Evolutionary conservation across 2,797 vertebrate species (phyloP).

Genomic region (Eulemur rubriventer): DNA sequence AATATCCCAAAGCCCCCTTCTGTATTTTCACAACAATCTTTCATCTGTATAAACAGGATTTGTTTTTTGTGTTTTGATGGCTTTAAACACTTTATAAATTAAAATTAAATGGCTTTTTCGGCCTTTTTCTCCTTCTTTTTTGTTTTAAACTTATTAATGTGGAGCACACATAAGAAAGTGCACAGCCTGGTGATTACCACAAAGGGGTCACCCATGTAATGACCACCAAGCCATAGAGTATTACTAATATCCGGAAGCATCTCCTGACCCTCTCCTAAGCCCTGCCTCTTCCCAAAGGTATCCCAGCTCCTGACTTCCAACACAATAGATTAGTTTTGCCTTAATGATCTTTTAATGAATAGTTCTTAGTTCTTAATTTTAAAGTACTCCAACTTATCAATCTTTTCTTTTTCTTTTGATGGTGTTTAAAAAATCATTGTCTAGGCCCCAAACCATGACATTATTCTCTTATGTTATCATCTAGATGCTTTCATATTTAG

Average conservation of each 20-base stretch:
- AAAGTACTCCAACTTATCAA: background rate
- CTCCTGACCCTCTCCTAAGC: background rate
- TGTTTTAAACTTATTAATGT: background rate
- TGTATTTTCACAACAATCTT: background rate
- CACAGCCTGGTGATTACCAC: background rate
- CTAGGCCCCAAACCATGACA: background rate
- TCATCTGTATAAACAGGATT: background rate
- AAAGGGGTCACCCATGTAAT: background rate
- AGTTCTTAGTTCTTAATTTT: background rate
- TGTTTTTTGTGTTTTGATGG: accelerated
- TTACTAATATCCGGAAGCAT: background rate
- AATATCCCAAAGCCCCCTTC: background rate
- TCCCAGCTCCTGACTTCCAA: background rate
- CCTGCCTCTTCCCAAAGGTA: background rate
- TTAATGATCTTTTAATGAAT: background rate
- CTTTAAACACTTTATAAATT: background rate
- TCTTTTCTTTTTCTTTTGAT: background rate
- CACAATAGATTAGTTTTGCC: background rate
- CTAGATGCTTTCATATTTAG: background rate
- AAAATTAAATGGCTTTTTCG: background rate
- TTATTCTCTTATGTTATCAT: background rate
- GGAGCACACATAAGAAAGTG: background rate
- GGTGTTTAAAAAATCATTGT: background rate
- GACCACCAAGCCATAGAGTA: background rate
- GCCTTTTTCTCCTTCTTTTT: background rate